Conservation (phyloP, 2,113 vertebrate species). For the Anguilla japonica region DNA sequence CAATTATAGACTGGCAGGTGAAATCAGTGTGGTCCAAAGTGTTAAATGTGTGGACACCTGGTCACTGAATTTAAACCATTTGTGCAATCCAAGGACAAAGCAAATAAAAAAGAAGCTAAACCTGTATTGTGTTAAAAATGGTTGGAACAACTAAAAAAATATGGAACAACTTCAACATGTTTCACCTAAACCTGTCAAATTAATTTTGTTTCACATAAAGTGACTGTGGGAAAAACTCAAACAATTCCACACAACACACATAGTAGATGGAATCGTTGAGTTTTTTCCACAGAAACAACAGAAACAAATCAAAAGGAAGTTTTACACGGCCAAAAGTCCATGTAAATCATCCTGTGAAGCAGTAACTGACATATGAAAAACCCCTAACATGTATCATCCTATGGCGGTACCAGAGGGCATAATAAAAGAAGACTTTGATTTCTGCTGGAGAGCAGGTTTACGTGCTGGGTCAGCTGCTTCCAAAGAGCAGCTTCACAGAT, state of each 20-base stretch:
- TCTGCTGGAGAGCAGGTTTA: neutral
- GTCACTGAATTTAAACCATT: too few species aligned
- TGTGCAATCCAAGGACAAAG: too few species aligned
- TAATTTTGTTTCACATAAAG: too few species aligned
- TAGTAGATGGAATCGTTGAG: neutral
- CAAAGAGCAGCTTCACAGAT: constrained; percentile 4
- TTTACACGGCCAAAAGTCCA: neutral
- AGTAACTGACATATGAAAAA: neutral
- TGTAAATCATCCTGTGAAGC: neutral
- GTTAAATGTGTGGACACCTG: too few species aligned
- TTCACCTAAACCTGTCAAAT: too few species aligned
- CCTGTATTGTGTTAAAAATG: too few species aligned
- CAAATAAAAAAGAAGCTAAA: too few species aligned
- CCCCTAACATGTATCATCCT: neutral
- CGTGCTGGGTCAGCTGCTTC: constrained; percentile 12
- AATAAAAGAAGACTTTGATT: neutral
- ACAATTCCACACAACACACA: neutral
- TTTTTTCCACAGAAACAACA: neutral
- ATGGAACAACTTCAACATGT: too few species aligned
- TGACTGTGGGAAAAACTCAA: too few species aligned
- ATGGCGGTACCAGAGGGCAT: neutral
- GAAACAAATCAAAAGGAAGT: neutral
- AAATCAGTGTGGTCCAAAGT: too few species aligned
- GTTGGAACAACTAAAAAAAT: too few species aligned
- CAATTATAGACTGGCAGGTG: too few species aligned